phyloP scores from a whole-genome alignment of 2,113 vertebrate species.

The Actenoides lindsayi region DNA sequence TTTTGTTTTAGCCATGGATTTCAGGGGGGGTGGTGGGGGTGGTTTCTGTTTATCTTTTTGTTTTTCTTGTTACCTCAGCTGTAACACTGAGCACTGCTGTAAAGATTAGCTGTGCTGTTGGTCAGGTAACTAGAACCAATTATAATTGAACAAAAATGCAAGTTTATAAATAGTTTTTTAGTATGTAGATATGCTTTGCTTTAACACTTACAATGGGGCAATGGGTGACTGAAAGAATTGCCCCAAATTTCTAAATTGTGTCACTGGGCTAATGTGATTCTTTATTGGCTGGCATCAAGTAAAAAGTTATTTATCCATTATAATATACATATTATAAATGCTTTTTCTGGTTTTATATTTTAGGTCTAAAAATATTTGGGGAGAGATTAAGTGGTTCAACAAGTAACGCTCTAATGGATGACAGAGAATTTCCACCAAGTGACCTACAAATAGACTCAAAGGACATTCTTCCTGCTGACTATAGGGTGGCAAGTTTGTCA shows the following conservation, averaged over 20 bases:
- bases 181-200: background rate
- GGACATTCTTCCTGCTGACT: slow-evolving; percentile 47
- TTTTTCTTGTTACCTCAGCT: slow-evolving; percentile 9
- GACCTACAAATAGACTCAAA: slow-evolving; percentile 67
- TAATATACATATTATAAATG: background rate
- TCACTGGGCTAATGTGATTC: background rate
- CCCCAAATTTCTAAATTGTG: background rate
- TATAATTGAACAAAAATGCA: background rate
- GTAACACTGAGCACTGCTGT: background rate
- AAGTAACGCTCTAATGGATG: slow-evolving; percentile 81
- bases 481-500: slow-evolving; percentile 33
- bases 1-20: slow-evolving; percentile 25
- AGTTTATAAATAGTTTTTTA: background rate
- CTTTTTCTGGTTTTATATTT: slow-evolving; percentile 44
- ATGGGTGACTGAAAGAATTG: background rate
- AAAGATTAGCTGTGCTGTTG: background rate
- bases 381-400: slow-evolving; percentile 49
- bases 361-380: slow-evolving; percentile 71
- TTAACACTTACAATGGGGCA: background rate
- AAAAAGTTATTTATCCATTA: background rate
- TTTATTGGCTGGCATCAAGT: background rate
- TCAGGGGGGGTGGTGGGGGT: background rate
- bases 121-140: background rate
- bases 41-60: slow-evolving; percentile 6
- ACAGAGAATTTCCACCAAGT: slow-evolving; percentile 64